Evolutionary conservation across 2,888 invertebrate species (phyloP).

Genomic region (Diachrysia chrysitis): DNA sequence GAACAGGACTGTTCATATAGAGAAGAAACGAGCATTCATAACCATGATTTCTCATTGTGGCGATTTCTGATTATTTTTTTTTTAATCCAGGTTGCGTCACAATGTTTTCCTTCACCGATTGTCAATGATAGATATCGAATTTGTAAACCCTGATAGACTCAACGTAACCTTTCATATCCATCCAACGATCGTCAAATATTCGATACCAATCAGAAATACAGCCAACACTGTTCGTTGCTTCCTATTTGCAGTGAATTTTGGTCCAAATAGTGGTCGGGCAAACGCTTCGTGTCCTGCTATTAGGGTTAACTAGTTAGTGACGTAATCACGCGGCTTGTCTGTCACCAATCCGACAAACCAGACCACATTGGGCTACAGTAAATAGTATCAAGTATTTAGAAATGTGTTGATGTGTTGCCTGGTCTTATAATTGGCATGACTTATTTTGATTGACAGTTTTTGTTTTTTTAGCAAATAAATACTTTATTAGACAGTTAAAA

Average conservation of each 20-base stretch:
- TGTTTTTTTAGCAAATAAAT: background rate
- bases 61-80: too few species aligned
- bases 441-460: background rate
- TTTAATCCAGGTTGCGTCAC: too few species aligned
- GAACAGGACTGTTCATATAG: too few species aligned
- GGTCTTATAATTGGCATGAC: background rate
- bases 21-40: too few species aligned
- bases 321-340: constrained; percentile 28
- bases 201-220: background rate
- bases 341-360: constrained; percentile 3
- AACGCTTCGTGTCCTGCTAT: constrained; percentile 12
- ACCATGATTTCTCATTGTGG: too few species aligned
- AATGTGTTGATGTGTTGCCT: background rate
- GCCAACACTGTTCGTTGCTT: constrained; percentile 6
- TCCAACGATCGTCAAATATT: background rate
- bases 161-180: background rate
- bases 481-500: too few species aligned
- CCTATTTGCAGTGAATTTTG: constrained; percentile 21
- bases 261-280: constrained; percentile 9
- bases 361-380: background rate
- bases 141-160: background rate
- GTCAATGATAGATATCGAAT: too few species aligned
- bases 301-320: constrained; percentile 13
- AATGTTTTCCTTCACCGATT: too few species aligned
- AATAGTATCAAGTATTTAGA: background rate